phyloP scores from a whole-genome alignment of 1,140 invertebrate species.

The Cydia pomonella region DNA sequence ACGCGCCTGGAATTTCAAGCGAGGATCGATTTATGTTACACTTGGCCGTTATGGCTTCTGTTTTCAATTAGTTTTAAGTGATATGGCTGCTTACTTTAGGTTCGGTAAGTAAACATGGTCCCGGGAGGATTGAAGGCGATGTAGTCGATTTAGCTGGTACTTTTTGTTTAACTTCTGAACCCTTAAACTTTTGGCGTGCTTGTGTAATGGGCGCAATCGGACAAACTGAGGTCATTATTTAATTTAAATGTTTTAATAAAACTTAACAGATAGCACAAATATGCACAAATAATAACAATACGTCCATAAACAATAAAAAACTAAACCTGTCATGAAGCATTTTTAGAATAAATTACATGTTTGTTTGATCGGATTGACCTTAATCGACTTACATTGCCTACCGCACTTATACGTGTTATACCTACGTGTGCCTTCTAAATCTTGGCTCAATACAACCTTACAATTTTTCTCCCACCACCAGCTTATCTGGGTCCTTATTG shows the following conservation, averaged over 20 bases:
- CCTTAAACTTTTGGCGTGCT: not conserved
- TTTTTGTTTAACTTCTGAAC: not conserved
- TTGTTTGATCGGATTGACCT: not conserved
- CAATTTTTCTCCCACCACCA: slow-evolving; percentile 27
- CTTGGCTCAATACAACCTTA: slow-evolving; percentile 15
- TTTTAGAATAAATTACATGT: not conserved
- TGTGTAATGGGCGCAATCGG: not conserved
- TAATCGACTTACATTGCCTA: not conserved
- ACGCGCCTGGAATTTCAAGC: slow-evolving; percentile 28
- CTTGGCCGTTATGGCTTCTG: slow-evolving; percentile 27
- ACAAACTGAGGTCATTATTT: not conserved
- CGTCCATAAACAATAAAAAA: not conserved
- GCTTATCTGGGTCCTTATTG: slow-evolving; percentile 31
- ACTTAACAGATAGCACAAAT: not conserved
- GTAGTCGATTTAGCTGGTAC: not conserved
- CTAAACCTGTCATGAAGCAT: no score
- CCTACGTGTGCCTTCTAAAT: slow-evolving; percentile 13
- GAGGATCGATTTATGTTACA: slow-evolving; percentile 30
- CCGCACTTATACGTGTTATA: not conserved
- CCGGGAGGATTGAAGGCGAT: not conserved
- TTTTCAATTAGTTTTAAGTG: slow-evolving; percentile 34
- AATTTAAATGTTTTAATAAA: not conserved
- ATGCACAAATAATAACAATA: no score
- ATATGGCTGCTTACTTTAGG: slow-evolving; percentile 16
- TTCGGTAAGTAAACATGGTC: slow-evolving; percentile 1